These are phyloP conservation scores for Platalea minor DNA, from an alignment of 2,797 vertebrate species.

Conservation along the genomic window DNA sequence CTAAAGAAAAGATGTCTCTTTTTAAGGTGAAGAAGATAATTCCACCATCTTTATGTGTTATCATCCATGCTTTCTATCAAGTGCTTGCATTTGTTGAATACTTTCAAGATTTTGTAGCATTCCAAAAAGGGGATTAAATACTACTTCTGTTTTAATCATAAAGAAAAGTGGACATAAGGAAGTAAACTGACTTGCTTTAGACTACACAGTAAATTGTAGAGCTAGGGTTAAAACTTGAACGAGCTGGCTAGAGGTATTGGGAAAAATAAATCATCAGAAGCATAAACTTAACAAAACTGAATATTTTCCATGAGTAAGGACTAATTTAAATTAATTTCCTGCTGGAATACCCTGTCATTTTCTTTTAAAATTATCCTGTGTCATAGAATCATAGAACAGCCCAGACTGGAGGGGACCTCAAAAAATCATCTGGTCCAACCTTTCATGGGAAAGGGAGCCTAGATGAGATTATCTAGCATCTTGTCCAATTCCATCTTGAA, in stretches of 20 bases:
- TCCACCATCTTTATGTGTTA: background rate
- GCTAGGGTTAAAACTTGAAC: background rate
- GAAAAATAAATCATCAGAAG: background rate
- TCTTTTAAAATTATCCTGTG: background rate
- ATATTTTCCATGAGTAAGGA: background rate
- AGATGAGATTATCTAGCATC: background rate
- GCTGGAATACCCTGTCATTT: background rate
- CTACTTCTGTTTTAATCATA: background rate
- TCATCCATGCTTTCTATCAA: background rate
- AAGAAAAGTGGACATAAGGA: background rate
- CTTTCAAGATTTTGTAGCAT: background rate
- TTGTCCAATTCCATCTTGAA: background rate
- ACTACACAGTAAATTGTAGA: background rate
- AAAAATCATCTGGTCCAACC: background rate
- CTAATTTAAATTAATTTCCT: background rate
- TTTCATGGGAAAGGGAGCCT: background rate
- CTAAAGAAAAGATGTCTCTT: background rate
- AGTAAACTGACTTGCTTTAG: background rate
- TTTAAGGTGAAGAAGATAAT: background rate
- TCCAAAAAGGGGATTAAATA: background rate
- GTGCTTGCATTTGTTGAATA: background rate
- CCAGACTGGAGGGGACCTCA: background rate
- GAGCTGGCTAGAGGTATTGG: background rate
- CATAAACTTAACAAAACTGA: background rate
- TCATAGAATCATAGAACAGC: background rate